A percentile compares a stretch with the other conserved stretches of the same genome.
Evolutionary conservation across 2,797 vertebrate species (phyloP).

Genomic region (Lagorchestes hirsutus): DNA sequence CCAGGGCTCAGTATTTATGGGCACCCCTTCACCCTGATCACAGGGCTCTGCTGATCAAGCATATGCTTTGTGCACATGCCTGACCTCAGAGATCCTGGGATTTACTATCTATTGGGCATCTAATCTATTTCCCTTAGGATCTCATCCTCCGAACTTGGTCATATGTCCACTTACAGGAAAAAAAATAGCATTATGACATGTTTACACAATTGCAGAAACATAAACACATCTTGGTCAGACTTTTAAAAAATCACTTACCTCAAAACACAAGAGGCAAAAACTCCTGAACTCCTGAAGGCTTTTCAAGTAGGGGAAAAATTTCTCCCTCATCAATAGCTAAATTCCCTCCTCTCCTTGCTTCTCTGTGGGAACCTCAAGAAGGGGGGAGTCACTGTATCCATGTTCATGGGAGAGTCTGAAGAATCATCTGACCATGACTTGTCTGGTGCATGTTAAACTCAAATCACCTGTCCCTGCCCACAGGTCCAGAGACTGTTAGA

Average conservation of each 20-base stretch:
- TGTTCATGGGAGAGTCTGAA: not conserved
- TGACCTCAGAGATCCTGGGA: not conserved
- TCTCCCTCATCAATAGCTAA: not conserved
- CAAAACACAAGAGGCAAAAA: conserved; percentile 47
- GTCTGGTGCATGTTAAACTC: not conserved
- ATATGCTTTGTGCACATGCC: not conserved
- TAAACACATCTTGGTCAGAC: conserved; percentile 2
- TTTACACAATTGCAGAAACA: conserved; percentile 39
- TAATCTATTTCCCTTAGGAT: not conserved
- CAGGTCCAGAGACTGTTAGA: not conserved
- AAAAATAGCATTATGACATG: conserved; percentile 32
- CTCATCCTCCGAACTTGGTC: conserved; percentile 31
- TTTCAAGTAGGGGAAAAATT: not conserved
- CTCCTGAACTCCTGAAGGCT: conserved; percentile 25
- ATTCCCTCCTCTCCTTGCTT: not conserved
- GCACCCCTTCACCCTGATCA: conserved; percentile 14
- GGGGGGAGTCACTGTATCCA: not conserved
- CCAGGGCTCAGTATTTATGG: conserved; percentile 36
- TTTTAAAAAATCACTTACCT: conserved; percentile 59
- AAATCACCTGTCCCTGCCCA: not conserved
- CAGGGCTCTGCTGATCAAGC: conserved; percentile 6
- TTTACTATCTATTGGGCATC: not conserved
- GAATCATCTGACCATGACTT: not conserved
- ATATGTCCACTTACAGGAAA: not conserved
- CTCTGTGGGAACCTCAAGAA: not conserved